phyloP scores from a whole-genome alignment of 2,888 invertebrate genomes.

The Thyatira batis region DNA sequence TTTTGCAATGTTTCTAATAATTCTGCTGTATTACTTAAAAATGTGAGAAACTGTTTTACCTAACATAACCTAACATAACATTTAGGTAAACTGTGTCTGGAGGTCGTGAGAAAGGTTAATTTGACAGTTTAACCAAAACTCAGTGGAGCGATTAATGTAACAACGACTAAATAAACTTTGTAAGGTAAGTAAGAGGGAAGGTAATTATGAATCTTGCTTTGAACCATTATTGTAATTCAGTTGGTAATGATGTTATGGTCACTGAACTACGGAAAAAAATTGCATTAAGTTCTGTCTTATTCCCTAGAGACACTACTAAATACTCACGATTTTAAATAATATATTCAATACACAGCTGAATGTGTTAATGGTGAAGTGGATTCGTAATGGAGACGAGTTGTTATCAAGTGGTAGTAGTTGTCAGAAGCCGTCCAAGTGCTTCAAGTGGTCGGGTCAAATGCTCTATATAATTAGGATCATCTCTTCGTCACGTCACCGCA shows the following conservation, averaged over 20 bases:
- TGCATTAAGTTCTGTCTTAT: too few relatives aligned
- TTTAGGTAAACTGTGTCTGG: slow-evolving; percentile 1
- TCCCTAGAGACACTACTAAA: background rate
- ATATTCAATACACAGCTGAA: background rate
- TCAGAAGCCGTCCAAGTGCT: slow-evolving; percentile 30
- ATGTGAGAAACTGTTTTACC: too few relatives aligned
- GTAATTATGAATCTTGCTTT: slow-evolving; percentile 1
- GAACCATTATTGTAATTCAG: background rate
- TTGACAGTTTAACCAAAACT: slow-evolving; percentile 5
- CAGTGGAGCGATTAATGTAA: background rate
- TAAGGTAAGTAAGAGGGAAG: too few relatives aligned
- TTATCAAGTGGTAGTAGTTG: slow-evolving; percentile 4
- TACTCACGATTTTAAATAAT: background rate
- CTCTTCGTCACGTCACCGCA: slow-evolving; percentile 17
- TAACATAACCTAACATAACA: too few relatives aligned
- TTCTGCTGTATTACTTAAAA: too few relatives aligned
- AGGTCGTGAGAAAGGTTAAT: slow-evolving; percentile 13
- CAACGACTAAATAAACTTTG: slow-evolving; percentile 2
- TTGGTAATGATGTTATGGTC: background rate
- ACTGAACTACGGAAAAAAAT: too few relatives aligned
- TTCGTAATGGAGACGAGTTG: slow-evolving; percentile 4
- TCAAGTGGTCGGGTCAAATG: slow-evolving; percentile 38
- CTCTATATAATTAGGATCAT: slow-evolving; percentile 30
- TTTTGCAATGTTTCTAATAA: too few relatives aligned
- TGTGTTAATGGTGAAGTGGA: background rate